A percentile compares a stretch with the other conserved stretches of the same genome.
phyloP scores from a whole-genome alignment of 2,797 vertebrate genomes.

The Trematomus bernacchii region DNA sequence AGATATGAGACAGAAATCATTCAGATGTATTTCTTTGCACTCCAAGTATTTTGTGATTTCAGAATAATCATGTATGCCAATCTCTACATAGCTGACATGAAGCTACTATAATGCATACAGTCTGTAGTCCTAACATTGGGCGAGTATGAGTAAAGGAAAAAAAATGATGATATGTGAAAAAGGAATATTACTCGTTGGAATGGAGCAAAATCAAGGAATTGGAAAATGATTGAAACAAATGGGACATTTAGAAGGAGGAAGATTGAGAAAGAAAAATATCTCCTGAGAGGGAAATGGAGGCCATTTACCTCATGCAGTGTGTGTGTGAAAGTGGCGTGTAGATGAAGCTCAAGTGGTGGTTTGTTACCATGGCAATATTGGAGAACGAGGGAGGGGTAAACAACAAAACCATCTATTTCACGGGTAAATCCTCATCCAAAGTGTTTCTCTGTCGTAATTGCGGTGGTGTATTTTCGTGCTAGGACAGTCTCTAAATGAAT shows the following conservation, averaged over 20 bases:
- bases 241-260: constrained; percentile 13
- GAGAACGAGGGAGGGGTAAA: constrained; percentile 56
- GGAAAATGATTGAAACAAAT: constrained; percentile 48
- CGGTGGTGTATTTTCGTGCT: constrained; percentile 12
- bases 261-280: constrained; percentile 62
- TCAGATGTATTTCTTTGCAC: neutral
- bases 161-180: neutral
- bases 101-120: neutral
- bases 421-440: constrained; percentile 39
- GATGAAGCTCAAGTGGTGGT: constrained; percentile 59
- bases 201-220: constrained; percentile 9
- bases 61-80: neutral
- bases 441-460: constrained; percentile 39
- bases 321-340: constrained; percentile 59
- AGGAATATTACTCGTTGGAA: constrained; percentile 6
- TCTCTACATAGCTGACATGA: neutral
- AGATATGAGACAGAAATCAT: neutral
- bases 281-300: constrained; percentile 46
- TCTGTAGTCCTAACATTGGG: no score
- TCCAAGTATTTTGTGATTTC: neutral
- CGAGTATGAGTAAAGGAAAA: constrained; percentile 1
- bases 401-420: constrained; percentile 69
- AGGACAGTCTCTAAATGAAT: constrained; percentile 15
- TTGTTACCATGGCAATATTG: constrained; percentile 74
- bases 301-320: constrained; percentile 66